A percentile compares a stretch with the other conserved stretches of the same genome.
Evolutionary conservation across 2,113 vertebrate species (phyloP).

Genomic region (Pogona vitticeps): DNA sequence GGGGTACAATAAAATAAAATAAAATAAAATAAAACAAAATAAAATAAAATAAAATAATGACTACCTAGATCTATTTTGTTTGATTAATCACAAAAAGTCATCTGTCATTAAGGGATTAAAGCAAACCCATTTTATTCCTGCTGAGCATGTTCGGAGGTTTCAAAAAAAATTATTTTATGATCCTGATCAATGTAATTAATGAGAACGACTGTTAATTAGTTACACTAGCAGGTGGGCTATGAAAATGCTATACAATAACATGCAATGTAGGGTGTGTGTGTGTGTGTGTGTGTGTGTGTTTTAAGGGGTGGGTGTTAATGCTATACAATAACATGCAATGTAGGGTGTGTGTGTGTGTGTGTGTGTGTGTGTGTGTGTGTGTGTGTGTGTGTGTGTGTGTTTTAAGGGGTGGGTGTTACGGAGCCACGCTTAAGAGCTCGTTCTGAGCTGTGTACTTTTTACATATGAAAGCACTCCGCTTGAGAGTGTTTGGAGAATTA

Average conservation of each 20-base stretch:
- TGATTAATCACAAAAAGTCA: conserved; percentile 78
- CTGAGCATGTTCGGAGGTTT: conserved; percentile 77
- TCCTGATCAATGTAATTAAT: conserved; percentile 84
- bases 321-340: conserved; percentile 43
- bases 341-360: too few species aligned
- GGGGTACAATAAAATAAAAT: too few species aligned
- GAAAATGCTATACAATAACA: conserved; percentile 65
- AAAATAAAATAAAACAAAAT: background rate
- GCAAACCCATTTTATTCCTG: conserved; percentile 75
- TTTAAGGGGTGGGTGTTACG: conserved; percentile 30
- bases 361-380: too few species aligned
- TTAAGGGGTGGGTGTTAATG: conserved; percentile 50
- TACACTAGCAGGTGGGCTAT: conserved; percentile 78
- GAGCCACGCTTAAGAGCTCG: conserved; percentile 9
- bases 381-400: too few species aligned
- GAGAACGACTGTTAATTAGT: conserved; percentile 80
- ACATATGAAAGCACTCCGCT: background rate
- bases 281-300: too few species aligned
- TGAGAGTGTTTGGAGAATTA: conserved; percentile 21
- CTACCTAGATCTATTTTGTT: conserved; percentile 76
- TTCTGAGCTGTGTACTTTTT: rapidly evolving
- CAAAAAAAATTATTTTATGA: conserved; percentile 81
- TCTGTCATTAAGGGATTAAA: conserved; percentile 78
- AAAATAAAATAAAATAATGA: background rate
- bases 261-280: background rate